Percentiles rank a stretch among this genome's conserved stretches.
Conservation (phyloP, 2,888 invertebrate genomes). For the Cotesia congregata region DNA sequence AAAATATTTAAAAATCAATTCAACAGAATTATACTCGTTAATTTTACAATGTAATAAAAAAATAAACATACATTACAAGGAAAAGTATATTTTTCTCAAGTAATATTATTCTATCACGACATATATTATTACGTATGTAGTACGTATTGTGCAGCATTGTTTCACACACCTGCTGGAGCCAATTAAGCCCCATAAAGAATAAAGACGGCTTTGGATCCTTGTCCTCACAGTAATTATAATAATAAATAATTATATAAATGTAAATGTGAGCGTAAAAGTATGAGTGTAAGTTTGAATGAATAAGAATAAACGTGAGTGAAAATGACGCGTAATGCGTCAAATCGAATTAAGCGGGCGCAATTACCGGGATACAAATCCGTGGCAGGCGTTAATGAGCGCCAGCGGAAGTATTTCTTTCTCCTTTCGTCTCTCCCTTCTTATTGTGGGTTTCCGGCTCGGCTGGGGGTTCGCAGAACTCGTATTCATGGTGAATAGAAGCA, state of each 20-base stretch:
- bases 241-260: neutral
- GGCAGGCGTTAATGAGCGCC: slow-evolving; percentile 69
- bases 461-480: slow-evolving; percentile 56
- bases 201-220: slow-evolving; percentile 29
- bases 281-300: slow-evolving; percentile 11
- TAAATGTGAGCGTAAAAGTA: neutral
- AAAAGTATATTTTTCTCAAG: neutral
- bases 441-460: slow-evolving; percentile 64
- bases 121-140: slow-evolving; percentile 27
- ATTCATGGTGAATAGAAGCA: slow-evolving; percentile 22
- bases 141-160: neutral
- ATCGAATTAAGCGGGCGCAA: slow-evolving; percentile 66
- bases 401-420: slow-evolving; percentile 60
- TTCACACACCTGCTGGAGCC: slow-evolving; percentile 29
- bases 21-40: no score
- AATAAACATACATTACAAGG: neutral
- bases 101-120: neutral
- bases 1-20: no score
- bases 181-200: slow-evolving; percentile 32
- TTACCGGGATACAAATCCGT: slow-evolving; percentile 68
- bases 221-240: slow-evolving; percentile 37
- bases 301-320: slow-evolving; percentile 36
- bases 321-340: slow-evolving; percentile 55
- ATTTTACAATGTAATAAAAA: neutral
- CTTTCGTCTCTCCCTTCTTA: slow-evolving; percentile 32